These are phyloP conservation scores for Drosophila navojoa DNA, from an alignment of 1,140 invertebrate species.

Conservation along the genomic window DNA sequence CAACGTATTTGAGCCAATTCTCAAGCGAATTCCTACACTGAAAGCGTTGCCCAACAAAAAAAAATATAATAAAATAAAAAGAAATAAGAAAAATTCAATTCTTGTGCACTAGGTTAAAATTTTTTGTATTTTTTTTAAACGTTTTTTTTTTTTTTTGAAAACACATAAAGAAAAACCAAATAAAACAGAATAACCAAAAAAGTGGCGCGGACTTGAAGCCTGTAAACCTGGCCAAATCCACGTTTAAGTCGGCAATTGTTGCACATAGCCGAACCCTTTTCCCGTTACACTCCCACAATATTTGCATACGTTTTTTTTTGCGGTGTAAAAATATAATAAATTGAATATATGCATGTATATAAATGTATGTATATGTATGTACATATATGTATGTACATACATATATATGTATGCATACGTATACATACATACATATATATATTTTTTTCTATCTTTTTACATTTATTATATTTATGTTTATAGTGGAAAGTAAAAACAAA, in stretches of 20 bases:
- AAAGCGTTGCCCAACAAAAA: constrained; percentile 23
- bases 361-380: constrained; percentile 1
- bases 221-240: constrained; percentile 21
- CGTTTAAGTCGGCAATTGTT: constrained; percentile 51
- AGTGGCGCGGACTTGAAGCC: constrained; percentile 20
- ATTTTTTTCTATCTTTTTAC: constrained; percentile 7
- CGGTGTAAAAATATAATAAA: constrained; percentile 7
- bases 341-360: not conserved
- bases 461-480: not conserved
- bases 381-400: not conserved
- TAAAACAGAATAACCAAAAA: constrained; percentile 3
- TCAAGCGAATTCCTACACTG: constrained; percentile 30
- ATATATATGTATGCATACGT: constrained; percentile 1
- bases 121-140: constrained; percentile 31
- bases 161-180: not conserved
- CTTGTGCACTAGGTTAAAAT: not conserved
- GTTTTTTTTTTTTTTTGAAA: not conserved
- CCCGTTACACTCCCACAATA: constrained; percentile 2
- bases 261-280: constrained; percentile 32
- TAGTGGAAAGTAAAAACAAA: constrained; percentile 49
- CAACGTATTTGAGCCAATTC: constrained; percentile 36
- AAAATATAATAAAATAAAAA: not conserved
- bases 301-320: constrained; percentile 6
- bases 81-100: not conserved
- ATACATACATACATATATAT: not conserved